phyloP scores from a whole-genome alignment of 2,797 vertebrate species.

The Zalophus californianus region DNA sequence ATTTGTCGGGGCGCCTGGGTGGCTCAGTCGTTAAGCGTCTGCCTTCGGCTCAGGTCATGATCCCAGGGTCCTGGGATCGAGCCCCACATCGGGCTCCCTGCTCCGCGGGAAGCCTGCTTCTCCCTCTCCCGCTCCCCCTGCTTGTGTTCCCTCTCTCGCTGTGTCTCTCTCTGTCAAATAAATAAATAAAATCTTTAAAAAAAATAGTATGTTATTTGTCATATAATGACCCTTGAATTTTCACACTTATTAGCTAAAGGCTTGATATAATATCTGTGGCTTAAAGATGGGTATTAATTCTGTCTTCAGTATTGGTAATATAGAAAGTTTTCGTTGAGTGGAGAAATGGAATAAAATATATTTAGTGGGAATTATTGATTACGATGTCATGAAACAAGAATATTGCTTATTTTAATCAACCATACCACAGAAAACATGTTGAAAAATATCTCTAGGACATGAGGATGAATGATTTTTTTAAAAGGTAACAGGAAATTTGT shows the following conservation, averaged over 20 bases:
- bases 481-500: not conserved
- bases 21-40: too few relatives aligned
- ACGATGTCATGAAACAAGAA: not conserved
- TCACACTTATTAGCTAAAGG: not conserved
- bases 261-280: not conserved
- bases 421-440: not conserved
- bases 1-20: not conserved
- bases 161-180: too few relatives aligned
- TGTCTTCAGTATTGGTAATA: not conserved
- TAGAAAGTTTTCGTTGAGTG: not conserved
- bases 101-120: too few relatives aligned
- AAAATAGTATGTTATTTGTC: not conserved
- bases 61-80: too few relatives aligned
- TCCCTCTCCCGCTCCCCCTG: too few relatives aligned
- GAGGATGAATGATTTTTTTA: not conserved
- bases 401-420: conserved; percentile 41
- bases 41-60: too few relatives aligned
- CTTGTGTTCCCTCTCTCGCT: too few relatives aligned
- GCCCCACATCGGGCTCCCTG: too few relatives aligned
- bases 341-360: conserved; percentile 25
- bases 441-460: not conserved
- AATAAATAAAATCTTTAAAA: too few relatives aligned
- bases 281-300: not conserved
- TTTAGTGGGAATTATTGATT: conserved; percentile 33
- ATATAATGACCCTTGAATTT: not conserved